phyloP scores from a whole-genome alignment of 2,113 vertebrate species.

The Solea solea region DNA sequence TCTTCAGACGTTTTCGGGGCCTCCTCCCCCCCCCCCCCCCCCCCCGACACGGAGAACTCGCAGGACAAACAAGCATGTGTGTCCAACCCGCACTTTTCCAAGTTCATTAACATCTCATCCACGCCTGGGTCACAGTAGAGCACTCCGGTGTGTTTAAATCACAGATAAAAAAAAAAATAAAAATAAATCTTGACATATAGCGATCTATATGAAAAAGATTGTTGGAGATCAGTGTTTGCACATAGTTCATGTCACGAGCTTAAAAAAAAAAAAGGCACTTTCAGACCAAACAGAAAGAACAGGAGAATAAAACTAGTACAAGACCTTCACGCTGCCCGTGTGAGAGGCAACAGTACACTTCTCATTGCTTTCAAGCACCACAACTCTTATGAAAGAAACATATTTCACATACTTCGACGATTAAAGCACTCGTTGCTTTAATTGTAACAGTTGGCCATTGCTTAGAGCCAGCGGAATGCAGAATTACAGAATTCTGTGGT shows the following conservation, averaged over 20 bases:
- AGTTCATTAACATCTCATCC: slow-evolving; percentile 25
- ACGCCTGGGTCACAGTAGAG: slow-evolving; percentile 32
- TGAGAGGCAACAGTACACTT: slow-evolving; percentile 47
- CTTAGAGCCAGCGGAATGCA: slow-evolving; percentile 39
- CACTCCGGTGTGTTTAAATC: slow-evolving; percentile 11
- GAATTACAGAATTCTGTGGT: slow-evolving; percentile 29
- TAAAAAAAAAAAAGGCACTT: slow-evolving; percentile 60
- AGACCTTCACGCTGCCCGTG: slow-evolving; percentile 25
- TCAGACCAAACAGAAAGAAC: slow-evolving; percentile 23
- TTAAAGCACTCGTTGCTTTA: slow-evolving; percentile 63
- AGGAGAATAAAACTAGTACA: slow-evolving; percentile 31
- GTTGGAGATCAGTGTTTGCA: slow-evolving; percentile 60
- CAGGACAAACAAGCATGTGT: slow-evolving; percentile 26
- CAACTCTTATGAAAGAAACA: slow-evolving; percentile 12
- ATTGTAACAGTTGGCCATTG: slow-evolving; percentile 62
- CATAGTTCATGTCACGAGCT: slow-evolving; percentile 30
- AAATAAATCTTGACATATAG: slow-evolving; percentile 4
- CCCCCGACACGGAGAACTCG: slow-evolving; percentile 4
- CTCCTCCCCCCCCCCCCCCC: no score
- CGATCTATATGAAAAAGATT: slow-evolving; percentile 14
- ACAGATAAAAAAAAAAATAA: not conserved
- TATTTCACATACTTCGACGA: slow-evolving; percentile 54
- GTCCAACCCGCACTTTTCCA: slow-evolving; percentile 28
- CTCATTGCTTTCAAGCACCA: slow-evolving; percentile 32
- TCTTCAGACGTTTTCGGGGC: slow-evolving; percentile 56